Evolutionary conservation across 2,797 vertebrate genomes (phyloP).

Genomic region (Semotilus atromaculatus): DNA sequence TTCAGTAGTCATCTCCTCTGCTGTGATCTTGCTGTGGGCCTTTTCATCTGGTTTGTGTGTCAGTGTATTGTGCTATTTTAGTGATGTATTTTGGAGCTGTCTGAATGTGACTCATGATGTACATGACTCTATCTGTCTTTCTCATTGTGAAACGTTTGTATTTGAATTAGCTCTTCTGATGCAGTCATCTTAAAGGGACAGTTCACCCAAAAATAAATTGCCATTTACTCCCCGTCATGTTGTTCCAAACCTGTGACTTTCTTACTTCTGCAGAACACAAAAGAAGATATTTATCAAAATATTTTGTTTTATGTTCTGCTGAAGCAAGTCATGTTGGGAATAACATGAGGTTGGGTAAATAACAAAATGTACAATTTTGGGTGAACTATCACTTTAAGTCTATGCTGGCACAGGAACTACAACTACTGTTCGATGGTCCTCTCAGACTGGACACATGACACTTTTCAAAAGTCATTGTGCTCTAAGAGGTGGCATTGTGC

Average conservation of each 20-base stretch:
- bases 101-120: conserved; percentile 78
- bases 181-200: conserved; percentile 50
- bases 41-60: conserved; percentile 52
- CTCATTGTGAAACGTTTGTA: conserved; percentile 63
- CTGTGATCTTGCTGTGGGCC: conserved; percentile 64
- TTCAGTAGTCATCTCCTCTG: conserved; percentile 75
- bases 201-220: not conserved
- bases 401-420: not conserved
- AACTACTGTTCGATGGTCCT: not conserved
- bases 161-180: conserved; percentile 53
- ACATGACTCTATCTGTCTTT: conserved; percentile 55
- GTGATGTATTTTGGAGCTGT: conserved; percentile 78
- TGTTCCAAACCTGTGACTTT: not conserved
- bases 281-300: not conserved
- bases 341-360: not conserved
- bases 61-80: conserved; percentile 69
- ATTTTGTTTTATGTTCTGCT: not conserved
- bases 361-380: not conserved
- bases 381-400: not conserved
- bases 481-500: conserved; percentile 51
- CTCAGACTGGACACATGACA: conserved; percentile 7
- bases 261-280: not conserved
- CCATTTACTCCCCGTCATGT: not conserved
- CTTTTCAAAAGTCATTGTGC: conserved; percentile 48
- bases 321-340: not conserved